These are phyloP conservation scores for Phoebastria nigripes DNA, from an alignment of 2,797 vertebrate genomes.

Conservation along the genomic window DNA sequence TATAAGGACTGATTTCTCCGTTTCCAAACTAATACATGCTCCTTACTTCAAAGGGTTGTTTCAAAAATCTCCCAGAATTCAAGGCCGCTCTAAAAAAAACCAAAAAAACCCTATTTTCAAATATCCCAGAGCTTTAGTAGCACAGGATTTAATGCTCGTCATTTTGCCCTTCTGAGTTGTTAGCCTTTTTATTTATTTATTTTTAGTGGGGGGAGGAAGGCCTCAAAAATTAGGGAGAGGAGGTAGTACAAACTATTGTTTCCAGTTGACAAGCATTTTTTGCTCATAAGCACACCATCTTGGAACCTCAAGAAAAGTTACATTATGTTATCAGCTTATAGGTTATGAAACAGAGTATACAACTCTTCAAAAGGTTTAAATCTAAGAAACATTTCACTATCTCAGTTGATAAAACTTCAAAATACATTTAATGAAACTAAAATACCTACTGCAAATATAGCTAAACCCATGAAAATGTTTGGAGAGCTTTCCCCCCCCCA, in stretches of 20 bases:
- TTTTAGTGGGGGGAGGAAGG: background rate
- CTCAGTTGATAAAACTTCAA: background rate
- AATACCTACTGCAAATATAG: background rate
- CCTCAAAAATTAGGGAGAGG: background rate
- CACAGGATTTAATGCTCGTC: background rate
- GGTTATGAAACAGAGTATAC: background rate
- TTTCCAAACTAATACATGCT: background rate
- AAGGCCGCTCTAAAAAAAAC: background rate
- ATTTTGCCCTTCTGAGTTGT: background rate
- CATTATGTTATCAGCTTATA: background rate
- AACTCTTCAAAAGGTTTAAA: background rate
- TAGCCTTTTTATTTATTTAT: background rate
- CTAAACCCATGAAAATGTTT: background rate
- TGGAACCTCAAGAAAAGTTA: background rate
- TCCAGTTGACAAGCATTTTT: background rate
- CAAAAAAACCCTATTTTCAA: background rate
- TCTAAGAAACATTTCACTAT: background rate
- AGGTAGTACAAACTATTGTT: background rate
- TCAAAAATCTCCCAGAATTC: background rate
- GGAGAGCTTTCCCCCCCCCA: rapidly evolving
- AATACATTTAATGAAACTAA: background rate
- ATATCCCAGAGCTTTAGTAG: background rate
- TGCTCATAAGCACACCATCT: background rate
- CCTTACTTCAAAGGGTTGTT: background rate
- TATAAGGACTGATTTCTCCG: background rate